phyloP scores from a whole-genome alignment of 2,888 invertebrate species.

The Molanna angustata region DNA sequence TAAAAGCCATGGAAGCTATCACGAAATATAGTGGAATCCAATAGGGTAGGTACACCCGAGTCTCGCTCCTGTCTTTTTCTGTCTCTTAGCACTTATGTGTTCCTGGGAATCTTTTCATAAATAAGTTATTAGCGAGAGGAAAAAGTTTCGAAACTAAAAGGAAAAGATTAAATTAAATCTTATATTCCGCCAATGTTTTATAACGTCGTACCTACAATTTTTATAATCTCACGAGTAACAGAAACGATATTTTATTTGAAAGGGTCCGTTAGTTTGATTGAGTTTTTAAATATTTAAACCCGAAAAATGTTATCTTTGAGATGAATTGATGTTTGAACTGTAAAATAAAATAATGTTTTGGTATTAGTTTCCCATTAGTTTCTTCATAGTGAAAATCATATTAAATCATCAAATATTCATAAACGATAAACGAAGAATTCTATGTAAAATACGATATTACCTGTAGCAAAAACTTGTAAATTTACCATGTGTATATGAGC shows the following conservation, averaged over 20 bases:
- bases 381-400: too few relatives aligned
- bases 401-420: too few relatives aligned
- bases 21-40: slow-evolving; percentile 55
- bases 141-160: slow-evolving; percentile 23
- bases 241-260: neutral
- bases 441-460: too few relatives aligned
- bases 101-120: slow-evolving; percentile 26
- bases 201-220: slow-evolving; percentile 12
- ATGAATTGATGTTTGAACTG: too few relatives aligned
- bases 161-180: slow-evolving; percentile 24
- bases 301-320: too few relatives aligned
- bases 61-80: slow-evolving; percentile 28
- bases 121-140: slow-evolving; percentile 27
- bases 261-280: neutral
- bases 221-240: slow-evolving; percentile 9
- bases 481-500: too few relatives aligned
- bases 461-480: too few relatives aligned
- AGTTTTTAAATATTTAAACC: neutral
- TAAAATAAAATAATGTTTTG: too few relatives aligned
- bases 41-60: slow-evolving; percentile 42
- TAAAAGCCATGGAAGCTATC: slow-evolving; percentile 39
- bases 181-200: slow-evolving; percentile 16
- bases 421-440: too few relatives aligned
- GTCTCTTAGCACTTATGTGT: slow-evolving; percentile 32
- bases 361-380: too few relatives aligned